Base-by-base conservation (phyloP, 2,888 invertebrate species). In the Stomorhina lunata region DNA sequence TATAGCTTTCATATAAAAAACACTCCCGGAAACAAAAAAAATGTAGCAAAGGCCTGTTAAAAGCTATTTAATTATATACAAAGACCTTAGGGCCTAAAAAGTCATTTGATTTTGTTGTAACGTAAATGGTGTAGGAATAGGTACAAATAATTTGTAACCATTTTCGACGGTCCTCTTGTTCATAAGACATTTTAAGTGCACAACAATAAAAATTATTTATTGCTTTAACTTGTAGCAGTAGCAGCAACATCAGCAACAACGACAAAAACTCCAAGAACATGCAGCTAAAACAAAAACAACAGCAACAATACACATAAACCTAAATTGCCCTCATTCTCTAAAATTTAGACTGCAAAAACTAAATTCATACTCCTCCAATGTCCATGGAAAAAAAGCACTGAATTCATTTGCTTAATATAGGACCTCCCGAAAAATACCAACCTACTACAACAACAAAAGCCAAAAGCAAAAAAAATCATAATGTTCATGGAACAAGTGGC, bases 121-220 rank as follows among this genome's bases (percentile, higher is more conserved):
- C 6, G 45, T 0, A 66, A 80, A 73, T 9, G 50, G 76, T 77
- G 76, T 76, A 50, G 3, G 17, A n/a, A 0, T 22, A 40, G 15
- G 27, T 34, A 29, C 7, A 29, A 79, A 25, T 37, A 57, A 55
- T 55, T 34, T 50, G 81, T 57, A 65, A 37, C 32, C 75, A 71
- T 79, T 40, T 78, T 68, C 32, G 40, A 55, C 63, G 55, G 40
- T 65, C 32, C 82, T 61, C 79, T 85, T 84, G 85, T 85, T 83
- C 78, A 85, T 84, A 86, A 87, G 85, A 84, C 83, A 84, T 84
- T 86, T 87, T 87, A 86, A 86, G 86, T 88, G 86, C 83, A 72
- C 84, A 85, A 75, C 87, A 85, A 88, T 88, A 87, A 86, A 88
- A 87, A 86, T 86, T 85, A 87, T 88, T 86, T 88, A 87, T 88